Conservation (phyloP, 2,113 vertebrate genomes). For the Melozone crissalis region DNA sequence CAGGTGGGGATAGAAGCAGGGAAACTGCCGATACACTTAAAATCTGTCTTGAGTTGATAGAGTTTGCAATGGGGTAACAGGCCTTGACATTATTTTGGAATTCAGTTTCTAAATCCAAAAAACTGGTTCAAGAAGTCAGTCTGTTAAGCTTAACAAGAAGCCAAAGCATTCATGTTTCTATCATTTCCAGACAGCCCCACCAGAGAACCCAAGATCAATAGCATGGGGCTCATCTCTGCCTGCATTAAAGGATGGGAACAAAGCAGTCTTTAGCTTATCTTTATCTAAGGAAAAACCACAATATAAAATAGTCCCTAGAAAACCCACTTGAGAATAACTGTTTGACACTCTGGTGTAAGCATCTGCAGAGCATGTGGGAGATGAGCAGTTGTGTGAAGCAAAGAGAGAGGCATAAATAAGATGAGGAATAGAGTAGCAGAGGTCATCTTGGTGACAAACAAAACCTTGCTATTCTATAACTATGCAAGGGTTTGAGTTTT, state of each 20-base stretch:
- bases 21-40: not conserved
- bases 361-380: constrained; percentile 17
- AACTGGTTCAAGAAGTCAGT: not conserved
- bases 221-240: not conserved
- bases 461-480: not conserved
- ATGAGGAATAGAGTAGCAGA: not conserved
- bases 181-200: not conserved
- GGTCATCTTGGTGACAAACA: not conserved
- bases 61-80: not conserved
- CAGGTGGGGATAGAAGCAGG: not conserved
- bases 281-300: not conserved
- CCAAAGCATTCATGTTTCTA: not conserved
- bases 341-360: not conserved
- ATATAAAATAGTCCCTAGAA: not conserved
- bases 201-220: not conserved
- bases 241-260: constrained; percentile 12
- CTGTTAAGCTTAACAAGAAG: not conserved
- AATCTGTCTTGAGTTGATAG: not conserved
- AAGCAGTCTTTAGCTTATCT: constrained; percentile 4
- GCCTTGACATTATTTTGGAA: not conserved
- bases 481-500: not conserved
- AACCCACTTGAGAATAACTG: not conserved
- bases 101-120: not conserved
- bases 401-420: not conserved
- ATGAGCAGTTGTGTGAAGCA: not conserved